Evolutionary conservation across 2,113 vertebrate genomes (phyloP), one percentile per base, ranked within the genome.

Genomic region (Chionis minor): DNA sequence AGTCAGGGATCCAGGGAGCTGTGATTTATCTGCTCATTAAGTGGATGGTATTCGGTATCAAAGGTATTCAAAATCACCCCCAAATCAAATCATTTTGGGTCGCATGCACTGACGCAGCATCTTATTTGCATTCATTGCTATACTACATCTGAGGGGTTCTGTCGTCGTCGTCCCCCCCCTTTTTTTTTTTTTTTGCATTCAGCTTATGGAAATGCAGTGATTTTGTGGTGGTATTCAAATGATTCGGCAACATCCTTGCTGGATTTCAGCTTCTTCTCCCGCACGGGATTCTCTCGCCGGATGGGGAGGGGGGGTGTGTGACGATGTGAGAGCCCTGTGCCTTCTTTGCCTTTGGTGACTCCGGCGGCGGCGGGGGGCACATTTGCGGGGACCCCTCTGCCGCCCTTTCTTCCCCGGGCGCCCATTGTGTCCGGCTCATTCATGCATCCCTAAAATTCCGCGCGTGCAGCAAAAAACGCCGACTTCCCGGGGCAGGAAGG

Each of bases 401-500:
- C 49, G 91, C 88, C 88, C 72, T 96, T 94, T 93, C 82, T 73
- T 80, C 86, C 52, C 69, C 3, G 28, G 55, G 21, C 22, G 33
- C 59, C 91, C 90, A 92, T 95, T 96, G 90, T 96, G 45, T 45
- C 17, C 3, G 62, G 74, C 74, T 92, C 93, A 91, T 45, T 93
- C 93, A 94, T 93, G 93, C 96, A 90, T 95, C 93, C 85, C 90
- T 96, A 92, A 95, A 95, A 79, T 54, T 27, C 91, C 79, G 52
- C 44, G 54, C 59, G 88, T 90, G 96, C 84, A 93, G 93, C 96
- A 96, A 96, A 96, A 93, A 96, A 93, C 1, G 70, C 87, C 5
- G 81, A 94, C 92, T 95, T 95, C 95, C 88, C 81, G 75, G 80
- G 70, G 61, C 81, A 86, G 70, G 33, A 35, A 86, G 17, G 72